Evolutionary conservation across 1,140 invertebrate species (phyloP), one percentile per base, ranked within the genome.

Genomic region (Magallana angulata): DNA sequence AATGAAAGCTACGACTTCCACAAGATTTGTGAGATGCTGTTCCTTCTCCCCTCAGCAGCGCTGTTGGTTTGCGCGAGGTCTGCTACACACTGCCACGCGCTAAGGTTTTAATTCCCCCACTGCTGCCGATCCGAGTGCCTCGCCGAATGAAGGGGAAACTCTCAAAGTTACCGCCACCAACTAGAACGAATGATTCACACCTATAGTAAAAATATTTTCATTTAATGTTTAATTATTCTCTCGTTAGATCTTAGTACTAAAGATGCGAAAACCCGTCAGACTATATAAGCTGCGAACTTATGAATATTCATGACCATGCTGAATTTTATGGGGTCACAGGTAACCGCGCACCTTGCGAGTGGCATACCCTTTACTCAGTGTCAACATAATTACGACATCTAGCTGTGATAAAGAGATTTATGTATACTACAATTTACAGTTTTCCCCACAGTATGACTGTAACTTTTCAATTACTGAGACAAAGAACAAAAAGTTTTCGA

Each of bases 81-180:
- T 76, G 24, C 18, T 30, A 76, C 68, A 76, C 68, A 76, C 68
- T 76, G 68, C 68, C 68, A 76, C 68, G 68, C 68, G 68, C 68
- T 76, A 76, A 24, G 7, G 68, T 18, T 76, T 76, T 30, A 76
- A 36, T 76, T 76, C 24, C 68, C 36, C 24, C 68, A 76, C 68
- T 76, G 24, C 14, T 76, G 24, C 68, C 18, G 36, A 24, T 68
- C 24, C 36, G 30, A 30, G 24, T 76, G 60, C 60, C 60, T 30
- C 24, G 36, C 68, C 30, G 24, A 30, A 7, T 30, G 36, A 24
- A 48, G 68, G 18, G 68, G 68, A 30, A 76, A 30, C 68, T 76
- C 68, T 76, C 68, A 76, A 76, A 76, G 30, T 36, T 24, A 30
- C 64, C 64, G 64, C 6, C 64, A 71, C 64, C n/a, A 71, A 64